phyloP scores from a whole-genome alignment of 2,888 invertebrate genomes.

The Leuctra nigra region DNA sequence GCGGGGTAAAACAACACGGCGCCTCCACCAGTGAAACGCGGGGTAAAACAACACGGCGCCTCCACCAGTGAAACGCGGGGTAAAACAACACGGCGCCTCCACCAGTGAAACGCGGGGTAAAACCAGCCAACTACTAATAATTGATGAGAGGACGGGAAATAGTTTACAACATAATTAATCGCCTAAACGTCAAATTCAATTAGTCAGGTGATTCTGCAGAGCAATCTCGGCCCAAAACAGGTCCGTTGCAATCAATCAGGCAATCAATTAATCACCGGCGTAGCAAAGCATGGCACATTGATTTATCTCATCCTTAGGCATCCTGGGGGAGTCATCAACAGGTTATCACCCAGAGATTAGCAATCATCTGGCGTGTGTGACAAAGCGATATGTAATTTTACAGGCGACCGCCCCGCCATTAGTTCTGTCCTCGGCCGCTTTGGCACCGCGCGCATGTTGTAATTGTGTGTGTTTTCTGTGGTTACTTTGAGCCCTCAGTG shows the following conservation, averaged over 20 bases:
- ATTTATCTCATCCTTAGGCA: neutral
- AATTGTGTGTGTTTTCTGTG: too few species aligned
- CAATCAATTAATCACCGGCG: constrained; percentile 3
- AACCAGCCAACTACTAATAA: neutral
- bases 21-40: too few species aligned
- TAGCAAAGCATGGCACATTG: neutral
- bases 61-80: too few species aligned
- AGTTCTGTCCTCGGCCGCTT: too few species aligned
- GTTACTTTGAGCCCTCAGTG: too few species aligned
- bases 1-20: too few species aligned
- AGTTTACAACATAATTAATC: constrained; percentile 13
- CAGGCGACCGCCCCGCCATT: too few species aligned
- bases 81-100: constrained; percentile 9
- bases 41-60: neutral
- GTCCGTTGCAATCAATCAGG: constrained; percentile 8
- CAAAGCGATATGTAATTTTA: too few species aligned
- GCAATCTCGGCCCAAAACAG: neutral
- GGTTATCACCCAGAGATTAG: too few species aligned
- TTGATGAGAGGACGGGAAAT: neutral
- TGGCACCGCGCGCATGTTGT: too few species aligned
- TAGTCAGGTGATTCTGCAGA: constrained; percentile 9
- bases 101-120: neutral
- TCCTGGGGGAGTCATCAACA: constrained; percentile 6
- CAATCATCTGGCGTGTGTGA: too few species aligned
- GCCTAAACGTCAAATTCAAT: constrained; percentile 12